Conservation (phyloP, 1,140 invertebrate genomes). For the Trichonephila clavipes region DNA sequence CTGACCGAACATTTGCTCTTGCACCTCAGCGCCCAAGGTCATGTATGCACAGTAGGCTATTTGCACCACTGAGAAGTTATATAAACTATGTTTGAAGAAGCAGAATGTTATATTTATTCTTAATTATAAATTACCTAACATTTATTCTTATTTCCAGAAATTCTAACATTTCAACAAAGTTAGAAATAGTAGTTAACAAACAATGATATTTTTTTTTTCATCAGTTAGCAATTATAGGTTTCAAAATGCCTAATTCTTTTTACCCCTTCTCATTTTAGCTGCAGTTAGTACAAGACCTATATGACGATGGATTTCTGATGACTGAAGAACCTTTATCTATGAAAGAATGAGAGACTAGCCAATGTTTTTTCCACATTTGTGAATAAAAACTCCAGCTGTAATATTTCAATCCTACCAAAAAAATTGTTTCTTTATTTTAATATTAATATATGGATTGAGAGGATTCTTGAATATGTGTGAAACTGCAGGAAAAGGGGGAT, state of each 20-base stretch:
- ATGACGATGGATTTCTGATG: conserved; percentile 46
- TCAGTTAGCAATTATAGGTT: background rate
- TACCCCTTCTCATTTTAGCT: conserved; percentile 11
- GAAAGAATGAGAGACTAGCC: background rate
- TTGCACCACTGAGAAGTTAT: too few species aligned
- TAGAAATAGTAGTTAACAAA: too few species aligned
- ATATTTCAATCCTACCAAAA: too few species aligned
- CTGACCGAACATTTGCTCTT: too few species aligned
- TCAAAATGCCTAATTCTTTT: background rate
- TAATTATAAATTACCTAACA: background rate
- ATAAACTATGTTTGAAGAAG: background rate
- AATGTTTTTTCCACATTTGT: background rate
- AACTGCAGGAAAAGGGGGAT: too few species aligned
- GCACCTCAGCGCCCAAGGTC: too few species aligned
- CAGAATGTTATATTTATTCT: background rate
- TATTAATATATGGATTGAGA: too few species aligned
- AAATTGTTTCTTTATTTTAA: too few species aligned
- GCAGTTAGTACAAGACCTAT: background rate
- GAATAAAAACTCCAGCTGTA: too few species aligned
- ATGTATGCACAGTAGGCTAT: too few species aligned
- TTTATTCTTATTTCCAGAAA: background rate
- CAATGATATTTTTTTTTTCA: background rate
- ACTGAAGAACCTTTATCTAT: conserved; percentile 27
- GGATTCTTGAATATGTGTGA: too few species aligned
- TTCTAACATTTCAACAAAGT: too few species aligned